Conservation (phyloP, 2,797 vertebrate species). For the Enteromius mattozi region DNA sequence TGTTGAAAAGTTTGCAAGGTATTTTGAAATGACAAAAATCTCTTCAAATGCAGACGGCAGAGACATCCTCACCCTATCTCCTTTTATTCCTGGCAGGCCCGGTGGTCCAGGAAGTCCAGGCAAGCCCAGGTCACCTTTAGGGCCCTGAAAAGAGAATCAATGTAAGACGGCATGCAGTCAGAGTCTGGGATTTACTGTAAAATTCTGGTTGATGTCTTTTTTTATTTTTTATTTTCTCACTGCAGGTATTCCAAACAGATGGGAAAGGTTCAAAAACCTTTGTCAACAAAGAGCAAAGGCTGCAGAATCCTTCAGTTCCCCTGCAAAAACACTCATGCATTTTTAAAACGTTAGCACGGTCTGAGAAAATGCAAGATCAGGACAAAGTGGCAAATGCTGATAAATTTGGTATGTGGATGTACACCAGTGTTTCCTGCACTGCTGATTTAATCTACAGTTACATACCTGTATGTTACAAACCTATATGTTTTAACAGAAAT, state of each 20-base stretch:
- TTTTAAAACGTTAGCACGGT: neutral
- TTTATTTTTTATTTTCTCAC: neutral
- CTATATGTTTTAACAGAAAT: neutral
- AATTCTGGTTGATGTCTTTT: conserved; percentile 3
- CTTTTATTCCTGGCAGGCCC: conserved; percentile 89
- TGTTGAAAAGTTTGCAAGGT: neutral
- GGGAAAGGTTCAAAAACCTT: neutral
- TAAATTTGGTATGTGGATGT: neutral
- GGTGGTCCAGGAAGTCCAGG: conserved; percentile 91
- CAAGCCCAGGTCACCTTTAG: conserved; percentile 90
- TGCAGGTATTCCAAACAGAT: neutral
- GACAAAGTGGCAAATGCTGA: conserved; percentile 1
- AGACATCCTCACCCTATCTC: conserved; percentile 87
- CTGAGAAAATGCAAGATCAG: neutral
- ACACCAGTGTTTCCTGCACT: neutral
- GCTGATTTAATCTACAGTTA: neutral
- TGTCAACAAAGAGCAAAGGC: neutral
- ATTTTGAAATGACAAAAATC: conserved; percentile 2
- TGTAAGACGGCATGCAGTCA: conserved; percentile 3
- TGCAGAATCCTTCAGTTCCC: conserved; percentile 8
- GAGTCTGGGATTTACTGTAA: conserved; percentile 18
- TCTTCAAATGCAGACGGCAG: neutral
- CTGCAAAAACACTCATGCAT: neutral
- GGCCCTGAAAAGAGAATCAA: conserved; percentile 80
- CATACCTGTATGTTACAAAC: neutral